phyloP scores from a whole-genome alignment of 2,797 vertebrate species.

The Semaprochilodus insignis region DNA sequence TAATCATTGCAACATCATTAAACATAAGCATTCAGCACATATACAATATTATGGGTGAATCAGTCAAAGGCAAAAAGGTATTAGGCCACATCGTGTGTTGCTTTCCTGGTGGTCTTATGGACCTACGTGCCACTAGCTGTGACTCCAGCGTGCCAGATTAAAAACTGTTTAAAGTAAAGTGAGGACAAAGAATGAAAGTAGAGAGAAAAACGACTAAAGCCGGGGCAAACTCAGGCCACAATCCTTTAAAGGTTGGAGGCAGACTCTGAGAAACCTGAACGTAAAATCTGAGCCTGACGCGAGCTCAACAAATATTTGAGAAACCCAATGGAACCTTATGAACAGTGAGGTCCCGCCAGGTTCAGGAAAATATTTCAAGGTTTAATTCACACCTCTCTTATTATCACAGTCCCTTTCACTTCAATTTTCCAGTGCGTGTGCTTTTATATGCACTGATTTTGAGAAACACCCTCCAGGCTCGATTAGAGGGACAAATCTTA shows the following conservation, averaged over 20 bases:
- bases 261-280: not conserved
- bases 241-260: not conserved
- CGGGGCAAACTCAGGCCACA: not conserved
- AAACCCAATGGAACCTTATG: not conserved
- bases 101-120: not conserved
- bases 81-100: not conserved
- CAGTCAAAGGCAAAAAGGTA: too few relatives aligned
- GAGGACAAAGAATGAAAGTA: not conserved
- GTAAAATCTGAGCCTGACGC: not conserved
- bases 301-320: not conserved
- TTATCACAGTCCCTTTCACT: conserved; percentile 23
- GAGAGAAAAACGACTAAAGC: not conserved
- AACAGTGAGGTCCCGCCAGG: not conserved
- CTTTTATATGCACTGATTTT: not conserved
- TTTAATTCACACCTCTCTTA: conserved; percentile 21
- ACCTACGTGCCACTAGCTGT: too few relatives aligned
- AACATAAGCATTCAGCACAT: not conserved
- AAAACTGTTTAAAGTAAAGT: not conserved
- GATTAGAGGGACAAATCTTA: not conserved
- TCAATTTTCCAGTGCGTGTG: not conserved
- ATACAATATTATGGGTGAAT: not conserved
- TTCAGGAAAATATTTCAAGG: not conserved
- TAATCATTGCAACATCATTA: not conserved
- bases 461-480: not conserved
- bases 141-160: not conserved